Evolutionary conservation across 2,113 vertebrate genomes (phyloP).

Genomic region (Grantiella picta): DNA sequence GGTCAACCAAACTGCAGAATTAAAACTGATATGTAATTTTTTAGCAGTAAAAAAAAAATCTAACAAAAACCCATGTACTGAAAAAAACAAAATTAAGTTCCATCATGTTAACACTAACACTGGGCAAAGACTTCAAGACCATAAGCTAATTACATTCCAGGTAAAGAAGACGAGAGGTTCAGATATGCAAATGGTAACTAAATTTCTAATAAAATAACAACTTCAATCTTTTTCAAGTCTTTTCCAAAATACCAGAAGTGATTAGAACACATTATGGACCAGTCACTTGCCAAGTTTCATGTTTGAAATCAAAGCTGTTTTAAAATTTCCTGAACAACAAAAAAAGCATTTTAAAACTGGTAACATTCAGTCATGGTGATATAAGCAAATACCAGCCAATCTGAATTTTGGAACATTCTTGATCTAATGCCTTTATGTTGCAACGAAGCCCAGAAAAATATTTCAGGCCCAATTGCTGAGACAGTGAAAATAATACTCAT

Average conservation of each 20-base stretch:
- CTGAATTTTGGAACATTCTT: conserved; percentile 65
- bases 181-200: conserved; percentile 27
- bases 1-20: background rate
- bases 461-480: conserved; percentile 40
- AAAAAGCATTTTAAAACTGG: conserved; percentile 71
- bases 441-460: conserved; percentile 29
- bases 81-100: background rate
- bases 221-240: conserved; percentile 59
- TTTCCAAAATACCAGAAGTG: conserved; percentile 73
- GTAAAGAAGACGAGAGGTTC: background rate
- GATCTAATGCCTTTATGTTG: conserved; percentile 61
- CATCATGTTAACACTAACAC: background rate
- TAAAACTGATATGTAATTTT: background rate
- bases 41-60: background rate
- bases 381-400: conserved; percentile 70
- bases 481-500: conserved; percentile 50
- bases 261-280: conserved; percentile 75
- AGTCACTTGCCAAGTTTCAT: conserved; percentile 69
- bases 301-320: conserved; percentile 78
- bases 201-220: conserved; percentile 61
- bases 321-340: conserved; percentile 70
- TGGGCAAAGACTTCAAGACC: background rate
- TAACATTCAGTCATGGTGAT: conserved; percentile 63
- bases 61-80: background rate
- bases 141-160: background rate